Percentiles rank a stretch among this genome's conserved stretches.
phyloP scores from a whole-genome alignment of 2,797 vertebrate species.

The Enteromius treurensis region DNA sequence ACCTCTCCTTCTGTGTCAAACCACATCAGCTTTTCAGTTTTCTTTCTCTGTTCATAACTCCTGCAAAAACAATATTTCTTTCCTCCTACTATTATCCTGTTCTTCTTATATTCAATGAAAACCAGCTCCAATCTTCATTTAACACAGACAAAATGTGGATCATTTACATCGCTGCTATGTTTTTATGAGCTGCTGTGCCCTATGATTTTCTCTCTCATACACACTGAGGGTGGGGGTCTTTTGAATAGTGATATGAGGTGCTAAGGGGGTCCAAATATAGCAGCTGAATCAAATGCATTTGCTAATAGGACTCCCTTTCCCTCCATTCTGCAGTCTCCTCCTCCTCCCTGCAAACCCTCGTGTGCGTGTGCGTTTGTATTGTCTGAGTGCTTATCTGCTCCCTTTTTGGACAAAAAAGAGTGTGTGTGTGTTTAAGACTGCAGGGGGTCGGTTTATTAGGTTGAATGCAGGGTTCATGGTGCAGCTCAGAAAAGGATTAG shows the following conservation, averaged over 20 bases:
- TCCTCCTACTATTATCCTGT: not conserved
- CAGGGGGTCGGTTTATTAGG: slow-evolving; percentile 21
- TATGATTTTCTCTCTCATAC: slow-evolving; percentile 54
- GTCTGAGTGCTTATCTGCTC: slow-evolving; percentile 42
- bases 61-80: not conserved
- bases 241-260: slow-evolving; percentile 52
- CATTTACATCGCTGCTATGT: not conserved
- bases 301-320: slow-evolving; percentile 22
- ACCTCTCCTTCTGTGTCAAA: slow-evolving; percentile 17
- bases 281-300: slow-evolving; percentile 51
- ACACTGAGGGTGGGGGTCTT: slow-evolving; percentile 34
- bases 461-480: slow-evolving; percentile 35
- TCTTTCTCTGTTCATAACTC: not conserved
- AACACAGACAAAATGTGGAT: not conserved
- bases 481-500: slow-evolving; percentile 49
- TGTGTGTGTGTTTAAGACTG: slow-evolving; percentile 27
- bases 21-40: not conserved
- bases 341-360: slow-evolving; percentile 13
- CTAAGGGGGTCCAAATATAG: slow-evolving; percentile 53
- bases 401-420: not conserved
- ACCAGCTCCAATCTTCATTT: slow-evolving; percentile 9
- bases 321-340: slow-evolving; percentile 13
- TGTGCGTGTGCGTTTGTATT: slow-evolving; percentile 25
- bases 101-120: not conserved
- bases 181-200: slow-evolving; percentile 40